These are phyloP conservation scores for Stenolophus ochropezus DNA, from an alignment of 2,888 invertebrate genomes.

Conservation along the genomic window DNA sequence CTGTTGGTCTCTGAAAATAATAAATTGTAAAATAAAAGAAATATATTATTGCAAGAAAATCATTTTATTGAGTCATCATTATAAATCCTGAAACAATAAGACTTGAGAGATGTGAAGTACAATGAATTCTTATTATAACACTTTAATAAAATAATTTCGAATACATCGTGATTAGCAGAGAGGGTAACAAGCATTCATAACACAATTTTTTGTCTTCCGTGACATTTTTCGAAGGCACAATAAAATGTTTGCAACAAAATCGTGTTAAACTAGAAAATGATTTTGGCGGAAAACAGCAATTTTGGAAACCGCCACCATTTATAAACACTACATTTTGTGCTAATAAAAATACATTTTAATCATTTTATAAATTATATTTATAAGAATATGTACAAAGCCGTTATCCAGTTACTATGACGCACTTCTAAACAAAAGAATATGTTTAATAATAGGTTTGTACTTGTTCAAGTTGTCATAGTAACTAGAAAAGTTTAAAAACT, in stretches of 20 bases:
- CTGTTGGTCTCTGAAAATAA: too few species aligned
- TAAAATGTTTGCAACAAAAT: slow-evolving; percentile 48
- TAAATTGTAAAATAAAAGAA: slow-evolving; percentile 30
- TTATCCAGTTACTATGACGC: slow-evolving; percentile 12
- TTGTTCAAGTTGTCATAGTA: slow-evolving; percentile 4
- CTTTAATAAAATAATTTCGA: slow-evolving; percentile 37
- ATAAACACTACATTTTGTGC: slow-evolving; percentile 33
- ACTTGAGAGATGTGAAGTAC: slow-evolving; percentile 1
- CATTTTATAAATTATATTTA: slow-evolving; percentile 44
- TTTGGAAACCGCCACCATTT: slow-evolving; percentile 33
- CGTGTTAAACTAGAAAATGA: slow-evolving; percentile 24
- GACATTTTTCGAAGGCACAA: slow-evolving; percentile 50
- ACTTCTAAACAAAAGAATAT: background rate
- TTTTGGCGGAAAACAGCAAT: slow-evolving; percentile 24
- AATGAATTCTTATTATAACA: slow-evolving; percentile 25
- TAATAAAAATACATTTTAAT: slow-evolving; percentile 40
- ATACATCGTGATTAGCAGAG: slow-evolving; percentile 6
- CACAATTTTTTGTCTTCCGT: slow-evolving; percentile 35
- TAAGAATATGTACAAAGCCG: slow-evolving; percentile 29
- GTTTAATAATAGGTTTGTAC: background rate
- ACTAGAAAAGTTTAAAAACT: slow-evolving; percentile 10
- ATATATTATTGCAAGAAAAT: slow-evolving; percentile 17
- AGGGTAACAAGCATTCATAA: slow-evolving; percentile 30
- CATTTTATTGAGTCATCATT: slow-evolving; percentile 16
- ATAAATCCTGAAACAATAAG: slow-evolving; percentile 11